A percentile compares a stretch with the other conserved stretches of the same genome.
phyloP scores from a whole-genome alignment of 1,140 invertebrate species.

The Apocrypta bakeri region DNA sequence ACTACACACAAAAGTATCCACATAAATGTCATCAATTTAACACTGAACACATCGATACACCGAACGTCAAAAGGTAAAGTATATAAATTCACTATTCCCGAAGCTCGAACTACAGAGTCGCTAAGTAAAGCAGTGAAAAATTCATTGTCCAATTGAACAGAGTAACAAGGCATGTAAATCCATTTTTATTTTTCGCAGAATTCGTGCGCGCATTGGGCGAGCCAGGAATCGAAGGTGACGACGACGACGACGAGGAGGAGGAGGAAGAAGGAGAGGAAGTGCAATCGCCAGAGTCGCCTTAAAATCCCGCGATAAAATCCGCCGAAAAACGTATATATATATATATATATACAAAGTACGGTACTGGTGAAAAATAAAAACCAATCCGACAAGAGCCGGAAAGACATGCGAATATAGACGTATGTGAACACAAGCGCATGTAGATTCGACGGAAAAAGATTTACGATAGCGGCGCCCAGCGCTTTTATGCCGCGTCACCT shows the following conservation, averaged over 20 bases:
- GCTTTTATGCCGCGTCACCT: neutral
- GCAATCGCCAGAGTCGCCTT: slow-evolving; percentile 3
- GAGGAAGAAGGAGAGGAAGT: slow-evolving; percentile 66
- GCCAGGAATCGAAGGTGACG: slow-evolving; percentile 83
- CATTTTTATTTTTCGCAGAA: slow-evolving; percentile 77
- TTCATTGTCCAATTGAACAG: too few species aligned
- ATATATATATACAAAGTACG: too few species aligned
- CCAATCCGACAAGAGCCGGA: neutral
- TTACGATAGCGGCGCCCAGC: neutral
- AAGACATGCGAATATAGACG: too few species aligned
- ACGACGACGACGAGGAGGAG: slow-evolving; percentile 86
- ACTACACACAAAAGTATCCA: too few species aligned
- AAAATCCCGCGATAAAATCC: neutral
- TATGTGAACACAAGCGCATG: neutral
- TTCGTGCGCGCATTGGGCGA: slow-evolving; percentile 89
- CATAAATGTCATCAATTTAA: too few species aligned
- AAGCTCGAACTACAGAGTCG: too few species aligned
- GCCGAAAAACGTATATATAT: too few species aligned
- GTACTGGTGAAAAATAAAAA: neutral
- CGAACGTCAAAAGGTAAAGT: too few species aligned
- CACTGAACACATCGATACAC: too few species aligned
- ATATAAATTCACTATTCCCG: too few species aligned
- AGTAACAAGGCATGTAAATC: too few species aligned
- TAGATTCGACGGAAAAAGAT: neutral
- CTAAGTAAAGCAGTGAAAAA: too few species aligned